phyloP scores from a whole-genome alignment of 1,140 invertebrate species.

The Saccostrea glomerata region DNA sequence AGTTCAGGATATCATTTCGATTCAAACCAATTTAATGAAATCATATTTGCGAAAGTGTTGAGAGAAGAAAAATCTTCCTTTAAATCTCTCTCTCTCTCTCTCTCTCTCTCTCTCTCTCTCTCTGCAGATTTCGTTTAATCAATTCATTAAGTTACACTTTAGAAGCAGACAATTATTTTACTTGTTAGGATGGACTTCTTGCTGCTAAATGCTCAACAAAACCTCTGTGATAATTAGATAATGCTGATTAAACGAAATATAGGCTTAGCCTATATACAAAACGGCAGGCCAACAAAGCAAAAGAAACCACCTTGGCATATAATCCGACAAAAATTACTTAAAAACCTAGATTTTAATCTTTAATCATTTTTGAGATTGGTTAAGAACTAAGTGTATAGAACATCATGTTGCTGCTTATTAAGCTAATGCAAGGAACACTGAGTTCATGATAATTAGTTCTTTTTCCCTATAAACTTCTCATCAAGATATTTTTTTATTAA shows the following conservation, averaged over 20 bases:
- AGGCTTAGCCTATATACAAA: constrained; percentile 4
- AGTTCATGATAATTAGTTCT: no score
- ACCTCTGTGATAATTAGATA: constrained; percentile 10
- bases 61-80: not conserved
- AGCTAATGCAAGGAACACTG: no score
- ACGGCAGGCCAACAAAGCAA: not conserved
- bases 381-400: no score
- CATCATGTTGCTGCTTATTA: no score
- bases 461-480: no score
- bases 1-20: no score
- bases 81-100: constrained; percentile 24
- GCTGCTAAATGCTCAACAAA: not conserved
- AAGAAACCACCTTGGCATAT: constrained; percentile 11
- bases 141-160: constrained; percentile 33
- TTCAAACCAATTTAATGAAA: no score
- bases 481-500: no score
- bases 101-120: constrained; percentile 37
- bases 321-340: constrained; percentile 5
- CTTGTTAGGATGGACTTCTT: not conserved
- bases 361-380: not conserved
- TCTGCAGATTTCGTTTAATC: not conserved
- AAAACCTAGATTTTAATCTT: not conserved
- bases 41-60: no score
- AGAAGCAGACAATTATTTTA: constrained; percentile 19
- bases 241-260: constrained; percentile 35